Base-by-base conservation (phyloP, 2,888 invertebrate species). In the Ophioninae sp. region DNA sequence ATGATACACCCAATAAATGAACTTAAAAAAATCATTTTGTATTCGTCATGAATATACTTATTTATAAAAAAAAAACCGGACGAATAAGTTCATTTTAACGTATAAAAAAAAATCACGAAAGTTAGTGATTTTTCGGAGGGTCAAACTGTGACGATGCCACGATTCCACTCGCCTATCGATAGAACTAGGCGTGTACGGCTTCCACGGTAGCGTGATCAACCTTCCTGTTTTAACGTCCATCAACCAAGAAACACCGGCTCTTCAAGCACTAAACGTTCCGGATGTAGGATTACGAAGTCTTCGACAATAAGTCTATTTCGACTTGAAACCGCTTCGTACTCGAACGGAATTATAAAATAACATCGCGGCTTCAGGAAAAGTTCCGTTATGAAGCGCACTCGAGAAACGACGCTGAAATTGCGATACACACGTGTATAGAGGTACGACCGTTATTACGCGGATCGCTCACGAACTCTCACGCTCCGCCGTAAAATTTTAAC, bases 161-260 rank as follows among this genome's bases (percentile, higher is more conserved):
- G n/a, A 30, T 64, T 56, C 22, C 41, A 61, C 20, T 41, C 10
- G 22, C 8, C 37, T 13, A n/a, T 56, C n/a, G 41, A 61, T 63
- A 81, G 81, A 73, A 80, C 56, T 59, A 65, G 71, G 71, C 77
- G 83, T 67, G 65, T 58, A 72, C 81, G 71, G 71, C 81, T 77
- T 79, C 39, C 56, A 72, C 63, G 64, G 44, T 56, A 61, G 81
- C 69, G 75, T 75, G 84, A 84, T 84, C 72, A 84, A 81, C 81
- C 67, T 56, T 72, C 81, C 72, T 72, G 79, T 79, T 67, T 84
- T 58, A 75, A 75, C 72, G 78, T 56, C 20, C 10, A 64, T 13
- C 23, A 41, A 9, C 30, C n/a, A 58, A 75, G 51, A 37, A 79
- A 67, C 41, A 22, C 20, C n/a, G 41, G 41, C 73, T 74, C 56